A percentile compares a stretch with the other conserved stretches of the same genome.
These are phyloP conservation scores for Oncorhynchus tshawytscha DNA, from an alignment of 2,113 vertebrate genomes.

Conservation along the genomic window DNA sequence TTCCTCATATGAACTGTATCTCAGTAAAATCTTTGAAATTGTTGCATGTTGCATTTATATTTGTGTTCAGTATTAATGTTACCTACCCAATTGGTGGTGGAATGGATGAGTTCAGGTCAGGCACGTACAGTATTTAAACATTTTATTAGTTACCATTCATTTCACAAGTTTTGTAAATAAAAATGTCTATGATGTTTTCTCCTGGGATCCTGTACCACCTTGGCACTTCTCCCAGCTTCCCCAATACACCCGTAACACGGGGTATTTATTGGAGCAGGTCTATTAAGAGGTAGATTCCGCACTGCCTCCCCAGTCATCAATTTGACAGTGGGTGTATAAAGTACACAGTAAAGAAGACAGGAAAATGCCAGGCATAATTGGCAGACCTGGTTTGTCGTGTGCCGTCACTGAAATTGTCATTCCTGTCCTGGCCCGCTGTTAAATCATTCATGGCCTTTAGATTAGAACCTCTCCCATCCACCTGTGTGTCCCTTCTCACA, in stretches of 20 bases:
- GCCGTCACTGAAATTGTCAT: conserved; percentile 68
- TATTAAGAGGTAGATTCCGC: conserved; percentile 32
- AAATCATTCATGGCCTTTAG: conserved; percentile 75
- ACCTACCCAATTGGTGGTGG: background rate
- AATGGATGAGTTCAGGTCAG: background rate
- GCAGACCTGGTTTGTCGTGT: conserved; percentile 53
- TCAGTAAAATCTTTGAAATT: background rate
- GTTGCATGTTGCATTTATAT: too few relatives aligned
- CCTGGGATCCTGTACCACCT: background rate
- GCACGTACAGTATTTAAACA: background rate
- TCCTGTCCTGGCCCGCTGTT: conserved; percentile 66
- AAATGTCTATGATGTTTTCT: background rate
- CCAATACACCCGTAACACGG: conserved; percentile 1
- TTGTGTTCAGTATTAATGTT: background rate
- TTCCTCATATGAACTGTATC: background rate
- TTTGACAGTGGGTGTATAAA: conserved; percentile 41
- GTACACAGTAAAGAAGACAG: conserved; percentile 42
- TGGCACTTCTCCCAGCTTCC: too few relatives aligned
- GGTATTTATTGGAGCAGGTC: conserved; percentile 38
- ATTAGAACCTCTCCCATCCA: conserved; percentile 70
- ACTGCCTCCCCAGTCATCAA: conserved; percentile 33
- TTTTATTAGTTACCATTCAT: background rate
- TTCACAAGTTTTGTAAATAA: background rate
- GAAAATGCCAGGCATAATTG: conserved; percentile 66
- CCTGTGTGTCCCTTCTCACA: conserved; percentile 54